Evolutionary conservation across 2,888 invertebrate species (phyloP).

Genomic region (Oligia strigilis): DNA sequence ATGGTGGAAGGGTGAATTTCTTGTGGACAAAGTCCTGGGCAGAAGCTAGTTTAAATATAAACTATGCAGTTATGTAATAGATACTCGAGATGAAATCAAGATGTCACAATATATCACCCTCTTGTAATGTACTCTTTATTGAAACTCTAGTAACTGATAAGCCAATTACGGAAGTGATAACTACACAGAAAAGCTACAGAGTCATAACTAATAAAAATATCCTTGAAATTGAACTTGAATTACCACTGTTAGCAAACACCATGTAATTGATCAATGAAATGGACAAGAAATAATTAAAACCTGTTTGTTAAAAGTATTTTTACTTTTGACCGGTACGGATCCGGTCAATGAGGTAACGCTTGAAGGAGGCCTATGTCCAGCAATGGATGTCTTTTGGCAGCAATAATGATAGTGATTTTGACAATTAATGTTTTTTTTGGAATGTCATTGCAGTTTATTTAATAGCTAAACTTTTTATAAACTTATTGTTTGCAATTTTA

Average conservation of each 20-base stretch:
- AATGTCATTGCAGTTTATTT: not conserved
- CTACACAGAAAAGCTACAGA: not conserved
- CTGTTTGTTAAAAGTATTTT: not conserved
- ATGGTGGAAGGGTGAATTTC: too few species aligned
- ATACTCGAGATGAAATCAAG: constrained; percentile 15
- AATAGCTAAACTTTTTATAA: not conserved
- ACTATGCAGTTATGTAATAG: too few species aligned
- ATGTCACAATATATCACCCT: not conserved
- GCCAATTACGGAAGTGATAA: constrained; percentile 20
- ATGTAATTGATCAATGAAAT: constrained; percentile 2
- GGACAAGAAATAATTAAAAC: not conserved
- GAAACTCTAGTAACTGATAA: constrained; percentile 19
- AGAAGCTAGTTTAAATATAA: not conserved
- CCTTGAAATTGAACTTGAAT: constrained; percentile 46
- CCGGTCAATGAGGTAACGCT: not conserved
- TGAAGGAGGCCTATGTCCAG: not conserved
- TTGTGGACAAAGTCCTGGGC: too few species aligned
- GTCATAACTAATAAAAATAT: not conserved
- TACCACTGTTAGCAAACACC: not conserved
- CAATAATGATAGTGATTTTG: not conserved
- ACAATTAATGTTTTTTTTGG: not conserved
- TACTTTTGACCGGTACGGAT: not conserved
- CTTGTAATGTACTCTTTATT: not conserved
- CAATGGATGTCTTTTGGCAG: not conserved
- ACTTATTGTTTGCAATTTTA: not conserved